Percentiles rank a stretch among this genome's conserved stretches.
Conservation (phyloP, 2,113 vertebrate genomes). For the Tupaia tana region DNA sequence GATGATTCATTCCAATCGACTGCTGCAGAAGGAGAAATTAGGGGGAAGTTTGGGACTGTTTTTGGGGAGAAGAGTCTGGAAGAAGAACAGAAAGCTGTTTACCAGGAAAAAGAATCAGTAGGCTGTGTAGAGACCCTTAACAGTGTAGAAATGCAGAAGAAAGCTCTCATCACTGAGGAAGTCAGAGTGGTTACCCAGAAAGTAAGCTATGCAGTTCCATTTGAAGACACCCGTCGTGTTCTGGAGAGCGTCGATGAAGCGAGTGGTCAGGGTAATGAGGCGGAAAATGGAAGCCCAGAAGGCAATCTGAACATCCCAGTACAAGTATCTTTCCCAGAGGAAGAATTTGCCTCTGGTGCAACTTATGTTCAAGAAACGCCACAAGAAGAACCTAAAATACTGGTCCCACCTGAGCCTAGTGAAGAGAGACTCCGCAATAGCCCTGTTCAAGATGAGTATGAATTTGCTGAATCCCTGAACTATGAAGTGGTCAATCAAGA, state of each 20-base stretch:
- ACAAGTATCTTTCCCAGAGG: slow-evolving; percentile 75
- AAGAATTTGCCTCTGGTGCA: slow-evolving; percentile 61
- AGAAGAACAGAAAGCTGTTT: slow-evolving; percentile 38
- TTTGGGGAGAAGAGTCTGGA: slow-evolving; percentile 53
- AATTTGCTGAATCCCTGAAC: slow-evolving; percentile 86
- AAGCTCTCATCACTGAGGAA: slow-evolving; percentile 72
- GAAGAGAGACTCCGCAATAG: slow-evolving; percentile 35
- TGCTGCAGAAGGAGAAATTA: slow-evolving; percentile 53
- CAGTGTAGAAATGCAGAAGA: neutral
- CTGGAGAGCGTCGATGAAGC: slow-evolving; percentile 70
- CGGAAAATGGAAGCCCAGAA: slow-evolving; percentile 75
- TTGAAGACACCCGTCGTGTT: slow-evolving; percentile 76
- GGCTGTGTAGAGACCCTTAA: neutral
- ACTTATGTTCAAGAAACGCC: slow-evolving; percentile 51
- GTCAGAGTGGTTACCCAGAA: slow-evolving; percentile 81
- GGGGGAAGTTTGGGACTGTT: slow-evolving; percentile 47
- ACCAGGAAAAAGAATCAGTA: slow-evolving; percentile 24
- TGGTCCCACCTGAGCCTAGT: slow-evolving; percentile 19
- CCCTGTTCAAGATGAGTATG: slow-evolving; percentile 83
- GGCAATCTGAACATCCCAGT: slow-evolving; percentile 78
- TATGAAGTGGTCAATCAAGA: slow-evolving; percentile 91
- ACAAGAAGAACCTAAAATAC: slow-evolving; percentile 55
- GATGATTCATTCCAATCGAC: slow-evolving; percentile 67
- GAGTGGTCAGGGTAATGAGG: slow-evolving; percentile 72
- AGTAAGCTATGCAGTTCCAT: slow-evolving; percentile 85